phyloP scores from a whole-genome alignment of 2,888 invertebrate genomes.

The Harpalus rufipes region DNA sequence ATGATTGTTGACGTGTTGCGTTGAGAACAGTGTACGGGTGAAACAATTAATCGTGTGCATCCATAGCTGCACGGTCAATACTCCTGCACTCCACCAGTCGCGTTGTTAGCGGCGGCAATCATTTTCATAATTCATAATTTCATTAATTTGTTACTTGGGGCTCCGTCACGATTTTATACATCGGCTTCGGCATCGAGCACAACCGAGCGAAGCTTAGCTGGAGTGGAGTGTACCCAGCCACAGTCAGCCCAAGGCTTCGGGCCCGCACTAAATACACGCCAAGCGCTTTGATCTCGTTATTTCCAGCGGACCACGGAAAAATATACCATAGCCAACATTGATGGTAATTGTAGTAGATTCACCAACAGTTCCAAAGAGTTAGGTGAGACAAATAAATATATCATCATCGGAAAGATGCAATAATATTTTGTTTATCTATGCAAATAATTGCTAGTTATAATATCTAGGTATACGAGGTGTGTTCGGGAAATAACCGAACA shows the following conservation, averaged over 20 bases:
- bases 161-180: conserved; percentile 79
- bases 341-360: neutral
- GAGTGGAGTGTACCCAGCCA: neutral
- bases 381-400: neutral
- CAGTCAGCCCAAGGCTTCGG: conserved; percentile 3
- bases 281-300: conserved; percentile 65
- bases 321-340: neutral
- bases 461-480: too few relatives aligned
- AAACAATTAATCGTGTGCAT: conserved; percentile 65
- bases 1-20: neutral
- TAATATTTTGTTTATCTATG: too few relatives aligned
- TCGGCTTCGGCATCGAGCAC: conserved; percentile 16
- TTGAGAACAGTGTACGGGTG: conserved; percentile 35
- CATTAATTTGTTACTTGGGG: conserved; percentile 79
- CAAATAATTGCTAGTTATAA: too few relatives aligned
- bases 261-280: conserved; percentile 64
- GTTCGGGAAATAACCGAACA: too few relatives aligned
- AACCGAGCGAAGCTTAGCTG: neutral
- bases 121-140: conserved; percentile 79
- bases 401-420: neutral
- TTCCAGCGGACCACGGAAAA: conserved; percentile 60
- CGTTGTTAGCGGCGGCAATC: conserved; percentile 74
- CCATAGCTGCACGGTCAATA: conserved; percentile 37
- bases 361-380: neutral
- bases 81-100: conserved; percentile 45